Percentiles rank a stretch among this genome's conserved stretches.
Conservation (phyloP, 2,888 invertebrate species). For the Noctua janthe region DNA sequence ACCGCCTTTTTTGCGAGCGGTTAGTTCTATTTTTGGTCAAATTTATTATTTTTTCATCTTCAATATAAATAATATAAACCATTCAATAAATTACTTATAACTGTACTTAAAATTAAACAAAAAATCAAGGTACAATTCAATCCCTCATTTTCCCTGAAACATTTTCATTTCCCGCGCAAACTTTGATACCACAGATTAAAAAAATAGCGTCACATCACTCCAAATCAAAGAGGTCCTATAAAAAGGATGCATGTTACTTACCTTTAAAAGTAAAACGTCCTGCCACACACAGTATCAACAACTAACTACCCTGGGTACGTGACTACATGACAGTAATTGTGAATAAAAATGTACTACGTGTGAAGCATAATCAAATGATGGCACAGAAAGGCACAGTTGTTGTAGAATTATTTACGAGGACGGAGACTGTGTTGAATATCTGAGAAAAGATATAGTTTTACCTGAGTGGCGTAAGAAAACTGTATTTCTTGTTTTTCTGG, state of each 20-base stretch:
- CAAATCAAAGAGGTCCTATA: not conserved
- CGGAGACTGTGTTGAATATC: not conserved
- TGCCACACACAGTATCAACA: conserved; percentile 18
- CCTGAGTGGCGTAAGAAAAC: not conserved
- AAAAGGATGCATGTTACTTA: conserved; percentile 5
- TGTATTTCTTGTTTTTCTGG: not conserved
- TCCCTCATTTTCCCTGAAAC: not conserved
- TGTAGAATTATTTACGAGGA: not conserved
- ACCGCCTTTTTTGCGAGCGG: not conserved
- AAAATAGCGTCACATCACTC: not conserved
- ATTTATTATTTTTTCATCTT: not conserved
- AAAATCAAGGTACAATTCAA: not conserved
- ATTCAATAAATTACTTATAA: not conserved
- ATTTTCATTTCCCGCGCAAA: conserved; percentile 3
- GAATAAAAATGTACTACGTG: conserved; percentile 4
- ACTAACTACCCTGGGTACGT: conserved; percentile 35
- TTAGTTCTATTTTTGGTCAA: not conserved
- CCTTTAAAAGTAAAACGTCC: conserved; percentile 40
- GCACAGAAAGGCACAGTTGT: not conserved
- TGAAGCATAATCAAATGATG: conserved; percentile 1
- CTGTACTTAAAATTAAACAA: not conserved
- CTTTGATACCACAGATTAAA: not conserved
- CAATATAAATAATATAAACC: not conserved
- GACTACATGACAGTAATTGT: conserved; percentile 12
- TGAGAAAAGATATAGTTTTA: not conserved